Percentiles rank a stretch among this genome's conserved stretches.
These are phyloP conservation scores for Nyctereutes procyonoides DNA, from an alignment of 2,113 vertebrate species.

Conservation along the genomic window DNA sequence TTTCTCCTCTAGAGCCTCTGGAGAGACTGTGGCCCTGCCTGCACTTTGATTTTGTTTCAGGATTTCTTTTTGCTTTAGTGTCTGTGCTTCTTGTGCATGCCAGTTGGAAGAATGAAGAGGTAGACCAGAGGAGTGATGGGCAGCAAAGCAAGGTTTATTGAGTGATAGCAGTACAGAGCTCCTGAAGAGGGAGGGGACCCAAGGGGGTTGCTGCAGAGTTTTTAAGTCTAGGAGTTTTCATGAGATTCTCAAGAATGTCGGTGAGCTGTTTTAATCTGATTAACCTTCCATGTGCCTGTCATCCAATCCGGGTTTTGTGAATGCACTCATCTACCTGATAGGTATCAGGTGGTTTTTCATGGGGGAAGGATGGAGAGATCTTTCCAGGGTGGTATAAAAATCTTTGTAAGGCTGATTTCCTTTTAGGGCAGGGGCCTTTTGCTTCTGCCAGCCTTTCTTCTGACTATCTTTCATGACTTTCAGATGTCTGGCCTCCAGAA, in stretches of 20 bases:
- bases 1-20: neutral
- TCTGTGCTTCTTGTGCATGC: neutral
- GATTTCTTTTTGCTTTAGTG: neutral
- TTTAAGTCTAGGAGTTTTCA: neutral
- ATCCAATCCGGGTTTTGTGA: too few relatives aligned
- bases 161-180: neutral
- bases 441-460: neutral
- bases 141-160: neutral
- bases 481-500: neutral
- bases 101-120: neutral
- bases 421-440: neutral
- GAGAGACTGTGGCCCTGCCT: neutral
- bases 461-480: neutral
- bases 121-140: neutral
- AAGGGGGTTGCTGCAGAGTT: neutral
- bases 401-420: neutral
- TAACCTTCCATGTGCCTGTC: neutral
- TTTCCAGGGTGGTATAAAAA: neutral
- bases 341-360: too few relatives aligned
- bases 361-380: too few relatives aligned
- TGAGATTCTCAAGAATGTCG: neutral
- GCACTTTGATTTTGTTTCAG: neutral
- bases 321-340: too few relatives aligned
- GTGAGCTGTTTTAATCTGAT: neutral
- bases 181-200: neutral